phyloP scores from a whole-genome alignment of 92 coral and sea anemone species.

The Parazoanthus swiftii region DNA sequence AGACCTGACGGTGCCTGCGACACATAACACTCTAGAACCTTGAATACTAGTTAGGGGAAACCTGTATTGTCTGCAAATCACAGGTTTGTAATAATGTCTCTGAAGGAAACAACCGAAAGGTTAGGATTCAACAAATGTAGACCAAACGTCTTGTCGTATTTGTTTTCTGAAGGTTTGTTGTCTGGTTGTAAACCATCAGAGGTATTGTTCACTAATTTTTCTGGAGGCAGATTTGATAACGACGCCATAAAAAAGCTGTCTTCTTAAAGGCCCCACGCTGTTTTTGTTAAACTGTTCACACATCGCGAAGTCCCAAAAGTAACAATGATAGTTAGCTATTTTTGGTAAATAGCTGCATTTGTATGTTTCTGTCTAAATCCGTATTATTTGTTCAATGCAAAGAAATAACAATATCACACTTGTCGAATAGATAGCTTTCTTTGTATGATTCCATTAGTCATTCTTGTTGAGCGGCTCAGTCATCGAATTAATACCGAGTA shows the following conservation, averaged over 20 bases:
- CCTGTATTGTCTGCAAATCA: not conserved
- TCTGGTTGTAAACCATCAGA: not conserved
- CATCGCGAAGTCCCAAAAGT: not conserved
- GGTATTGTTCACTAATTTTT: not conserved
- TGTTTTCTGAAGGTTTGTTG: not conserved
- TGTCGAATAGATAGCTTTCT: not conserved
- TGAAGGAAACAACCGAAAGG: too few relatives aligned
- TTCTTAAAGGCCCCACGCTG: conserved; percentile 1
- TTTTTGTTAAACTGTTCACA: not conserved
- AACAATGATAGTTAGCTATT: not conserved
- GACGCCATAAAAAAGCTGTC: not conserved
- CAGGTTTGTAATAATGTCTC: not conserved
- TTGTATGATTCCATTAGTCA: not conserved
- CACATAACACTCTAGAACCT: not conserved
- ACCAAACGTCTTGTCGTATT: not conserved
- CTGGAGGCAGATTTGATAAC: not conserved
- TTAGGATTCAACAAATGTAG: too few relatives aligned
- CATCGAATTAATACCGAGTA: not conserved
- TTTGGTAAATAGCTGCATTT: not conserved
- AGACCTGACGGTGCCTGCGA: not conserved
- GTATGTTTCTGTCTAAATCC: not conserved
- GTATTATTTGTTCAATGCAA: not conserved
- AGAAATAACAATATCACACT: not conserved
- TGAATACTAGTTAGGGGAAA: not conserved
- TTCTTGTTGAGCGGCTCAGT: not conserved